Percentiles rank a stretch among this genome's conserved stretches.
Conservation (phyloP, 1,140 invertebrate genomes). For the Chironomus striatipennis region DNA sequence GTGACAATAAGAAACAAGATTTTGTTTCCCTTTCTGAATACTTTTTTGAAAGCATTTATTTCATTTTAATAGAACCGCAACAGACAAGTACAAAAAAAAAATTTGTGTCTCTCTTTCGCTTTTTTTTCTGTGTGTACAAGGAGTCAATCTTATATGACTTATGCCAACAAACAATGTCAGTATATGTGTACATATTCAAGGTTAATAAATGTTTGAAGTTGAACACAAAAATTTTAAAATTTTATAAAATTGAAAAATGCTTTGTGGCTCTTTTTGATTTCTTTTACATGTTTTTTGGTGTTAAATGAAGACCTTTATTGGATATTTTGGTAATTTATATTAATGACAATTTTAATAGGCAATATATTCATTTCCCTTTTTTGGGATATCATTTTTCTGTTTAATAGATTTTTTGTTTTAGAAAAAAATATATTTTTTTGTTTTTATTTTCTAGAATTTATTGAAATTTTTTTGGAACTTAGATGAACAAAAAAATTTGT, state of each 20-base stretch:
- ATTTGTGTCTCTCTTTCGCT: not conserved
- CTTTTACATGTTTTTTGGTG: not conserved
- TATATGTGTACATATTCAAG: not conserved
- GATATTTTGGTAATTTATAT: not conserved
- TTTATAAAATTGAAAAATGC: not conserved
- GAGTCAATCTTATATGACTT: not conserved
- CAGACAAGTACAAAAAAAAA: not conserved
- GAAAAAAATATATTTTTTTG: too few species aligned
- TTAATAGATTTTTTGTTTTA: too few species aligned
- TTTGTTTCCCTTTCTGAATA: too few species aligned
- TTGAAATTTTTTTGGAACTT: too few species aligned
- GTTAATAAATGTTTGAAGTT: not conserved
- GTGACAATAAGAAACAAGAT: not conserved
- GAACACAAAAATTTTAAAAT: not conserved
- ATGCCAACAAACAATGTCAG: not conserved
- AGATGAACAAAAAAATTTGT: too few species aligned
- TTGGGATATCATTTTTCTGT: too few species aligned
- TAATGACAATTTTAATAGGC: not conserved
- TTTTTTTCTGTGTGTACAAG: not conserved
- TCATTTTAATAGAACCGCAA: not conserved
- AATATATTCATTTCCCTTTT: too few species aligned
- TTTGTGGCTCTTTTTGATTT: not conserved
- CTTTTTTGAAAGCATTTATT: not conserved
- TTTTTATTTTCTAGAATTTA: too few species aligned
- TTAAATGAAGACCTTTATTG: constrained; percentile 1